phyloP scores from a whole-genome alignment of 2,888 invertebrate species.

The Nephrotoma flavescens region DNA sequence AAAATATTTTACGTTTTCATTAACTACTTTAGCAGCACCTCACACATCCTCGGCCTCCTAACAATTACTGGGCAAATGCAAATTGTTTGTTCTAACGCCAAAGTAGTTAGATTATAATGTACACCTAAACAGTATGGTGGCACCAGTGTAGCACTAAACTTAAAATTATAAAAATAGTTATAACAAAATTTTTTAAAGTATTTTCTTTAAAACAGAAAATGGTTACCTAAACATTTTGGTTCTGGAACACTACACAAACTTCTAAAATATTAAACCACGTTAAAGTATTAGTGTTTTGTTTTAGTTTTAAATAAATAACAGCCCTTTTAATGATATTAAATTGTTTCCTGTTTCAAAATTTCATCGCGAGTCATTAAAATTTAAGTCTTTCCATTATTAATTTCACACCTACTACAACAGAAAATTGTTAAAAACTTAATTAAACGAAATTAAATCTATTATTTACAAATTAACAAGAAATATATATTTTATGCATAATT shows the following conservation, averaged over 20 bases:
- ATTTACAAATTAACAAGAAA: neutral
- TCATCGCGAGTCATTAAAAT: neutral
- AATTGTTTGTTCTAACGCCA: neutral
- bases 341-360: neutral
- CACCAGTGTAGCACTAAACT: neutral
- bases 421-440: neutral
- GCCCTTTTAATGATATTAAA: neutral
- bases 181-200: neutral
- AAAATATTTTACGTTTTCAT: neutral
- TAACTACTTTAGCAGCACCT: neutral
- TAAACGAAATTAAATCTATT: neutral
- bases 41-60: no score
- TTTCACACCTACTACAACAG: neutral
- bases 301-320: neutral
- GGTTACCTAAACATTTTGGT: neutral
- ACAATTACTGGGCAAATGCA: neutral
- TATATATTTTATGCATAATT: neutral
- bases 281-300: neutral
- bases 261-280: neutral
- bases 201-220: neutral
- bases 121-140: neutral
- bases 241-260: neutral
- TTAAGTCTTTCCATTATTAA: neutral
- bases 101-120: neutral
- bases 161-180: neutral